phyloP scores from a whole-genome alignment of 2,797 vertebrate genomes.

The Taeniopygia guttata region DNA sequence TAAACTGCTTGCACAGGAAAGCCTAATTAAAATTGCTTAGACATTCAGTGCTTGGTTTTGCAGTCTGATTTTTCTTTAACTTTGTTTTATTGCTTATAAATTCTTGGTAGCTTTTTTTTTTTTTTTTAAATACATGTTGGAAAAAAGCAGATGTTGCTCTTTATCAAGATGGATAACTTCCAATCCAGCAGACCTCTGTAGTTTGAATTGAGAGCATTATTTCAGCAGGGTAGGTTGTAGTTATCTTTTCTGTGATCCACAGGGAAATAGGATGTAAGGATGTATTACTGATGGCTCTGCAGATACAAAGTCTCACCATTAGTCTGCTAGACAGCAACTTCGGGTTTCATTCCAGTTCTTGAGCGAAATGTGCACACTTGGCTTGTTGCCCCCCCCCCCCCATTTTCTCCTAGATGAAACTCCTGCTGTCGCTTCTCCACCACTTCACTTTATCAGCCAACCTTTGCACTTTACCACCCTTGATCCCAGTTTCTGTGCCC shows the following conservation, averaged over 20 bases:
- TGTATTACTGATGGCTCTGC: neutral
- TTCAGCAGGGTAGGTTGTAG: neutral
- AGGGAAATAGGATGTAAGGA: neutral
- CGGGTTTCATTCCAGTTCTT: constrained; percentile 1
- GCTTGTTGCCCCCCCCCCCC: neutral
- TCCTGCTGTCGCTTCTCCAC: neutral
- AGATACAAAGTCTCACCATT: neutral
- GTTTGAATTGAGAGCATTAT: neutral
- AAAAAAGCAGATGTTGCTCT: constrained; percentile 11
- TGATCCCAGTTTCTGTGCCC: neutral
- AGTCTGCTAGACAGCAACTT: constrained; percentile 20
- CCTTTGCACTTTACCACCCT: neutral
- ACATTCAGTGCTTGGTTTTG: neutral
- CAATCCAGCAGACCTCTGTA: neutral
- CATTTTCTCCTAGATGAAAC: neutral
- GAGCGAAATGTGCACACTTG: neutral
- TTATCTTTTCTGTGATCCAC: neutral
- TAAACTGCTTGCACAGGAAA: neutral
- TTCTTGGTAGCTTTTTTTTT: neutral
- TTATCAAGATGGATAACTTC: constrained; percentile 23
- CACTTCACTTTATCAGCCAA: neutral
- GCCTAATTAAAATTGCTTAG: neutral
- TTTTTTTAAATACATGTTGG: neutral
- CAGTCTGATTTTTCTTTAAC: neutral
- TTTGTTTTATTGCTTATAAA: constrained; percentile 29